A percentile compares a stretch with the other conserved stretches of the same genome.
Conservation (phyloP, 2,113 vertebrate species). For the Gobius niger region DNA sequence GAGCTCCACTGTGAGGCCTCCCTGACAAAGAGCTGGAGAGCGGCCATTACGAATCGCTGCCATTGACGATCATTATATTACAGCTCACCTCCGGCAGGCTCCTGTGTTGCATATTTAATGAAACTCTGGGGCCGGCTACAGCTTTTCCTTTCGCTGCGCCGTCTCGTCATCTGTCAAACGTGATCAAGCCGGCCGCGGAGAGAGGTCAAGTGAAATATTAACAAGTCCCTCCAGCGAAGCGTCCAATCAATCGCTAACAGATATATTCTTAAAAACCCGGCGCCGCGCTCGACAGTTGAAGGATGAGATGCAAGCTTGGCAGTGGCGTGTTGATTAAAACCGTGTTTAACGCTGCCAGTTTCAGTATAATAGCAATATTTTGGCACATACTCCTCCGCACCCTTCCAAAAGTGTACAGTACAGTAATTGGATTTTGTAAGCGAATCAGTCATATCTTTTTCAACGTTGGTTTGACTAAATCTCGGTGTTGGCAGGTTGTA, state of each 20-base stretch:
- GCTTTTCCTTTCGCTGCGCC: slow-evolving; percentile 37
- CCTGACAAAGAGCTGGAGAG: slow-evolving; percentile 14
- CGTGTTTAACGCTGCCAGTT: slow-evolving; percentile 16
- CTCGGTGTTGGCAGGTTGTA: too few species aligned
- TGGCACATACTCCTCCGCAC: neutral
- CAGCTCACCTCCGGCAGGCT: slow-evolving; percentile 36
- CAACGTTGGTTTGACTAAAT: neutral
- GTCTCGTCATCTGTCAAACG: slow-evolving; percentile 56
- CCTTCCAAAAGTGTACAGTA: neutral
- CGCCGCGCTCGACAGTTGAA: slow-evolving; percentile 39
- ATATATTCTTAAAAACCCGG: slow-evolving; percentile 65
- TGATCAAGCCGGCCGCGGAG: slow-evolving; percentile 61
- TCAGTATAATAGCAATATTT: slow-evolving; percentile 7
- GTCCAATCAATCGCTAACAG: slow-evolving; percentile 60
- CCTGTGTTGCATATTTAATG: slow-evolving; percentile 59
- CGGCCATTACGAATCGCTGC: slow-evolving; percentile 19
- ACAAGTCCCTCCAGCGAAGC: slow-evolving; percentile 55
- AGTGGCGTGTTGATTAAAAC: slow-evolving; percentile 43
- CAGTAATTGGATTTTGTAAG: slow-evolving; percentile 6
- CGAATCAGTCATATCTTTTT: slow-evolving; percentile 3
- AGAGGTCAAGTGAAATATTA: slow-evolving; percentile 73
- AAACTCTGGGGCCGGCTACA: slow-evolving; percentile 37
- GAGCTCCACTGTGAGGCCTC: slow-evolving; percentile 8
- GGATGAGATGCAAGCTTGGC: slow-evolving; percentile 37
- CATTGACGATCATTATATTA: slow-evolving; percentile 38